A percentile compares a stretch with the other conserved stretches of the same genome.
These are phyloP conservation scores for Lasioglossum zephyrum DNA, from an alignment of 2,888 invertebrate species.

Conservation along the genomic window DNA sequence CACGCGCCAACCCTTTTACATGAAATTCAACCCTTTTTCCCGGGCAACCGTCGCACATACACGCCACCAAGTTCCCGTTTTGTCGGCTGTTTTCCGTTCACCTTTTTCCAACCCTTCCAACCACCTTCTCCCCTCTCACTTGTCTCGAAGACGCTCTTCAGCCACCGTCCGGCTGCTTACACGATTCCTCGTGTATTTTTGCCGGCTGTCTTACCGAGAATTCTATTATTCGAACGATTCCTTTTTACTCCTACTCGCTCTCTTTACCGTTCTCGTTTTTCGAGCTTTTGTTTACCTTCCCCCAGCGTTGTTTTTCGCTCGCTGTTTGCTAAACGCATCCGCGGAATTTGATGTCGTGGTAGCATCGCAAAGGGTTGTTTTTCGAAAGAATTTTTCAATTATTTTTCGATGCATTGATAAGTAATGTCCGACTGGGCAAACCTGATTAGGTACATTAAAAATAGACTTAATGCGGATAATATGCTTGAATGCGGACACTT, in stretches of 20 bases:
- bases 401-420: too few relatives aligned
- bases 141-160: background rate
- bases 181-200: slow-evolving; percentile 16
- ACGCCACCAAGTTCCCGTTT: slow-evolving; percentile 15
- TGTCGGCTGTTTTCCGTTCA: slow-evolving; percentile 30
- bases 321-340: background rate
- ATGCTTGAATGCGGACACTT: too few relatives aligned
- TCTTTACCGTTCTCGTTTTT: background rate
- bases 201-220: background rate
- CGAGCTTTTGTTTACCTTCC: background rate
- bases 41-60: background rate
- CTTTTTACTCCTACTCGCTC: background rate
- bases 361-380: background rate
- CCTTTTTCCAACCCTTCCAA: slow-evolving; percentile 6
- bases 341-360: background rate
- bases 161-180: slow-evolving; percentile 1
- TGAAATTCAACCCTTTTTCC: slow-evolving; percentile 38
- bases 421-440: background rate
- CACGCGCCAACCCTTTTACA: slow-evolving; percentile 50
- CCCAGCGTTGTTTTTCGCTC: background rate
- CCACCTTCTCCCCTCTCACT: background rate
- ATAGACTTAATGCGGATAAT: too few relatives aligned
- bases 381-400: background rate
- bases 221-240: background rate
- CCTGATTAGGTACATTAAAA: background rate